These are phyloP conservation scores for Agrochola macilenta DNA, from an alignment of 2,888 invertebrate genomes.

Conservation along the genomic window DNA sequence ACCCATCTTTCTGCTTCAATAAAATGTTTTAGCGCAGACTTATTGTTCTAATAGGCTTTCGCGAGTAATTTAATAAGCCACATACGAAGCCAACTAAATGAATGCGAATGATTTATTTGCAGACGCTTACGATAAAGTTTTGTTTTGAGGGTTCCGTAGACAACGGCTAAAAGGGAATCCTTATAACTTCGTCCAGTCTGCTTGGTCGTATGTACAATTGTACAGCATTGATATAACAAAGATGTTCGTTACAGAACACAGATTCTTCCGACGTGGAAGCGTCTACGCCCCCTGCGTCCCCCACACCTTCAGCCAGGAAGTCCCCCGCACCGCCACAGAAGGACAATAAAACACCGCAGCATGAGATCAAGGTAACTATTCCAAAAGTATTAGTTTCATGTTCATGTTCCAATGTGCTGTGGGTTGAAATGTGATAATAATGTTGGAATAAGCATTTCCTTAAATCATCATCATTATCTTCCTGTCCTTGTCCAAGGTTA, in stretches of 20 bases:
- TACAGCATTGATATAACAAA: background rate
- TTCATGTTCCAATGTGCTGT: background rate
- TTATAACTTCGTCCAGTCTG: background rate
- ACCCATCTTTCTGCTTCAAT: background rate
- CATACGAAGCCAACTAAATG: constrained; percentile 21
- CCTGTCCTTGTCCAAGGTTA: background rate
- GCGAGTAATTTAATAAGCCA: constrained; percentile 10
- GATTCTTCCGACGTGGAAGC: constrained; percentile 87
- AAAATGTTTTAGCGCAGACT: background rate
- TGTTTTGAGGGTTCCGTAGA: background rate
- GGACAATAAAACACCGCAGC: constrained; percentile 76
- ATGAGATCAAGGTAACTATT: constrained; percentile 83
- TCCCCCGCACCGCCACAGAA: constrained; percentile 74
- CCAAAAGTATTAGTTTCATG: background rate
- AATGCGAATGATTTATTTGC: constrained; percentile 1
- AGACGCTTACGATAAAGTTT: background rate
- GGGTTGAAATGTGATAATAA: background rate
- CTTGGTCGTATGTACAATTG: background rate
- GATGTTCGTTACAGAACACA: constrained; percentile 77
- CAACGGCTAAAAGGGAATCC: background rate
- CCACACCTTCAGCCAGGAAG: constrained; percentile 76
- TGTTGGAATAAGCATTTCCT: background rate
- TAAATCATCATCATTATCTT: background rate
- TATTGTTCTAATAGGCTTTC: constrained; percentile 6
- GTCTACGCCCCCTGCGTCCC: constrained; percentile 77